Conservation (phyloP, 2,888 invertebrate species). For the Philhelius pedissequus region DNA sequence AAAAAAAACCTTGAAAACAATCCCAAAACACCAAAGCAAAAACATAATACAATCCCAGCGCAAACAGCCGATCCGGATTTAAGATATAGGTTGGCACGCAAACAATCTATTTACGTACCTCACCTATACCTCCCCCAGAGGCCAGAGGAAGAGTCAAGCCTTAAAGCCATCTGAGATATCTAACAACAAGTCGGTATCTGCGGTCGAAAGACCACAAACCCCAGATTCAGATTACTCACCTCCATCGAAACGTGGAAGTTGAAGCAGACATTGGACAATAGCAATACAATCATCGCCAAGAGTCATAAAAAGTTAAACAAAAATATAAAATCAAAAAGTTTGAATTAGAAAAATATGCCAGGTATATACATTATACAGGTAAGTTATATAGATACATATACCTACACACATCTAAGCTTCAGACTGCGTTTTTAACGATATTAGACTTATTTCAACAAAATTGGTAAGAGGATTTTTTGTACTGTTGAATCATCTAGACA, state of each 20-base stretch:
- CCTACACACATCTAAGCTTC: no score
- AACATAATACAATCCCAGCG: not conserved
- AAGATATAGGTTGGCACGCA: slow-evolving; percentile 7
- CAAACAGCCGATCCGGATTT: slow-evolving; percentile 14
- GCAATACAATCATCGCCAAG: slow-evolving; percentile 18
- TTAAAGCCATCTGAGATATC: no score
- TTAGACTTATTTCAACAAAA: no score
- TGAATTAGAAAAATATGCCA: not conserved
- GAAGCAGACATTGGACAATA: not conserved
- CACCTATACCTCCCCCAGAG: not conserved
- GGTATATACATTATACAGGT: no score
- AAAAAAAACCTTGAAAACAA: slow-evolving; percentile 3
- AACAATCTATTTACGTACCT: not conserved
- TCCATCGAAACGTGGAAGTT: not conserved
- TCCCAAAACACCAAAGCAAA: slow-evolving; percentile 11
- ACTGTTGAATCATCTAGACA: no score
- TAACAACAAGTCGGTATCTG: no score
- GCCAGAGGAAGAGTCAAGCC: not conserved
- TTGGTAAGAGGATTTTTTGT: no score
- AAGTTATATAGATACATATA: no score
- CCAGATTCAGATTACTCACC: slow-evolving; percentile 53
- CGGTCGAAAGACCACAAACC: slow-evolving; percentile 43
- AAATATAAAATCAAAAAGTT: no score
- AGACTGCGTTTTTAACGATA: no score
- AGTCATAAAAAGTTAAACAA: no score